Evolutionary conservation across 2,113 vertebrate genomes (phyloP).

Genomic region (Cygnus atratus): DNA sequence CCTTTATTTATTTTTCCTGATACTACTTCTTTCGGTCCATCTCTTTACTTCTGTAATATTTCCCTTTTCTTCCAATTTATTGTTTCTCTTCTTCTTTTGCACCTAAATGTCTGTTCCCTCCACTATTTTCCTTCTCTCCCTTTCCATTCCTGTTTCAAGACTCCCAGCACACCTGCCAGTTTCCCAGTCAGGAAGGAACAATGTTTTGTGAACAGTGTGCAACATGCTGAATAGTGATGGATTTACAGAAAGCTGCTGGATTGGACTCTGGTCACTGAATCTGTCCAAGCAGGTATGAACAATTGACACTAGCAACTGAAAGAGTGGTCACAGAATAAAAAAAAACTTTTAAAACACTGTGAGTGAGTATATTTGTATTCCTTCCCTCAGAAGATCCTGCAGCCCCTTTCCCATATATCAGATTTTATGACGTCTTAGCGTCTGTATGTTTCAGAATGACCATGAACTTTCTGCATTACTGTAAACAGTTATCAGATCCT

Average conservation of each 20-base stretch:
- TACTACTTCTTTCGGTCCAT: not conserved
- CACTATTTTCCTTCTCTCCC: not conserved
- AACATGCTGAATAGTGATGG: not conserved
- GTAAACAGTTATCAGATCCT: not conserved
- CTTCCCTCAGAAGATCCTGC: not conserved
- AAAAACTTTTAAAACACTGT: not conserved
- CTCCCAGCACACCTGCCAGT: not conserved
- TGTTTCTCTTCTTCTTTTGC: not conserved
- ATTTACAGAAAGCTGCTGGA: not conserved
- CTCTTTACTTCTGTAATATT: not conserved
- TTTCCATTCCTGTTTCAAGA: not conserved
- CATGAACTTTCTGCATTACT: not conserved
- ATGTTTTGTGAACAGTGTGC: not conserved
- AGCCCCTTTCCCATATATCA: not conserved
- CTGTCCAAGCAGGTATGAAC: fast-evolving
- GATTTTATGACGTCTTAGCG: not conserved
- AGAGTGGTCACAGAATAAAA: not conserved
- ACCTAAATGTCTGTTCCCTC: not conserved
- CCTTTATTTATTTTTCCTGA: too few relatives aligned
- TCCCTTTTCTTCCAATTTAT: not conserved
- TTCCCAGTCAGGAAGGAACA: not conserved
- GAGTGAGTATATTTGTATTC: not conserved
- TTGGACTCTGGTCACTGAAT: not conserved
- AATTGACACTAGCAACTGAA: not conserved
- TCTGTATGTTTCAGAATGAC: not conserved